These are phyloP conservation scores for Cricetomys ansorgei DNA, from an alignment of 2,113 vertebrate species.

Conservation along the genomic window DNA sequence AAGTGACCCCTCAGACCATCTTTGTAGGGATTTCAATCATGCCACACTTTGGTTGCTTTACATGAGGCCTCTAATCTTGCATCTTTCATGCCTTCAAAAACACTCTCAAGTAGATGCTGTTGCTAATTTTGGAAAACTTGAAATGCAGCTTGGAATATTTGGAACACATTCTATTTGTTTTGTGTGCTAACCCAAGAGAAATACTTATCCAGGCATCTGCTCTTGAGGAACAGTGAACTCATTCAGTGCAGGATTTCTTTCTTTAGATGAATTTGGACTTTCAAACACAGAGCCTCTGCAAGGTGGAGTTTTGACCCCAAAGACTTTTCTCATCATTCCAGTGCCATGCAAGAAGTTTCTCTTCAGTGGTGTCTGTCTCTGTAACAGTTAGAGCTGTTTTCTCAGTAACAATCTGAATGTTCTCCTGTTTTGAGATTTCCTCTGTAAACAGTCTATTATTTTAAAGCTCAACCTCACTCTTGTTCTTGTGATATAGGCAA, in stretches of 20 bases:
- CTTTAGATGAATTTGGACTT: background rate
- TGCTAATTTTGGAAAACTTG: background rate
- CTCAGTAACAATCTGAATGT: background rate
- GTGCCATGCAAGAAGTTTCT: background rate
- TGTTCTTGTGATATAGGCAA: background rate
- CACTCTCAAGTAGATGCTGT: background rate
- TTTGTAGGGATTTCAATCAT: too few relatives aligned
- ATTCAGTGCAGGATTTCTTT: background rate
- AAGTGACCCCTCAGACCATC: background rate
- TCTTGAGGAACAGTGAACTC: background rate
- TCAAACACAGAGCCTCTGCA: background rate
- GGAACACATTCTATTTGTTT: background rate
- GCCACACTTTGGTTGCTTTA: background rate
- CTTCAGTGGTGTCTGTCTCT: background rate
- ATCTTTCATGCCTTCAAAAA: background rate
- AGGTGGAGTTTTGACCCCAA: background rate
- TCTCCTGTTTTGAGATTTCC: background rate
- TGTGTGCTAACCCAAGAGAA: background rate
- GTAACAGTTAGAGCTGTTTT: background rate
- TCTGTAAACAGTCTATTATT: background rate
- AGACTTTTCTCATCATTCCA: background rate
- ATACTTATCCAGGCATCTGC: background rate
- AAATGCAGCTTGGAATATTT: background rate
- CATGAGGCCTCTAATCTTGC: background rate
- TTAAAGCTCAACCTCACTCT: background rate